Percentiles rank a stretch among this genome's conserved stretches.
These are phyloP conservation scores for Sympetrum striolatum DNA, from an alignment of 2,888 invertebrate species.

Conservation along the genomic window DNA sequence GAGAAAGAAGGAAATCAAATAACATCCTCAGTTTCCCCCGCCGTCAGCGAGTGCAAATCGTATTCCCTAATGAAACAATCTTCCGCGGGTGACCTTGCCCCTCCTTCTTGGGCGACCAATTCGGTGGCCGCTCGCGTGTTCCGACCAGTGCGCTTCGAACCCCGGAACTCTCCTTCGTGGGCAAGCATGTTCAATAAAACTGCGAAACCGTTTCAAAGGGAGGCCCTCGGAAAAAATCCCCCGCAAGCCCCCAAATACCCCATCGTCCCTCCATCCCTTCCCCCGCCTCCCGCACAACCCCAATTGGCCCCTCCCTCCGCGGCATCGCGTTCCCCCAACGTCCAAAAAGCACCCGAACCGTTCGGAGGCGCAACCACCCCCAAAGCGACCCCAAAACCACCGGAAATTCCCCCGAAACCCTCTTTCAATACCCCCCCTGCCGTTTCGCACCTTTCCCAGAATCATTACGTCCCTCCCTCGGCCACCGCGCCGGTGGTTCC, in stretches of 20 bases:
- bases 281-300: neutral
- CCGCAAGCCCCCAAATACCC: neutral
- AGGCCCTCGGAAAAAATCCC: conserved; percentile 13
- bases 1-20: neutral
- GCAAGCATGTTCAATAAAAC: conserved; percentile 42
- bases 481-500: neutral
- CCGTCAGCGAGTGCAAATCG: conserved; percentile 46
- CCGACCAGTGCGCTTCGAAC: conserved; percentile 44
- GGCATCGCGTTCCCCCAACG: neutral
- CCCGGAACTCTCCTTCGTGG: conserved; percentile 35
- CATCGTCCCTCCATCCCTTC: neutral
- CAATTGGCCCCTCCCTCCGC: neutral
- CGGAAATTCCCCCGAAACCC: neutral
- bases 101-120: conserved; percentile 14
- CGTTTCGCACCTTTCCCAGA: neutral
- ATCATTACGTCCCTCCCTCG: neutral
- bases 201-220: conserved; percentile 34
- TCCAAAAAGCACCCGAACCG: neutral
- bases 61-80: conserved; percentile 12
- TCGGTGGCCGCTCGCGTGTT: conserved; percentile 30
- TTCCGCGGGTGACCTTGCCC: neutral
- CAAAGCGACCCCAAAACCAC: neutral
- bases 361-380: neutral
- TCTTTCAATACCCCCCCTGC: neutral
- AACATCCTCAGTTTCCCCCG: neutral